phyloP scores from a whole-genome alignment of 1,140 invertebrate species.

The Idris sp. region DNA sequence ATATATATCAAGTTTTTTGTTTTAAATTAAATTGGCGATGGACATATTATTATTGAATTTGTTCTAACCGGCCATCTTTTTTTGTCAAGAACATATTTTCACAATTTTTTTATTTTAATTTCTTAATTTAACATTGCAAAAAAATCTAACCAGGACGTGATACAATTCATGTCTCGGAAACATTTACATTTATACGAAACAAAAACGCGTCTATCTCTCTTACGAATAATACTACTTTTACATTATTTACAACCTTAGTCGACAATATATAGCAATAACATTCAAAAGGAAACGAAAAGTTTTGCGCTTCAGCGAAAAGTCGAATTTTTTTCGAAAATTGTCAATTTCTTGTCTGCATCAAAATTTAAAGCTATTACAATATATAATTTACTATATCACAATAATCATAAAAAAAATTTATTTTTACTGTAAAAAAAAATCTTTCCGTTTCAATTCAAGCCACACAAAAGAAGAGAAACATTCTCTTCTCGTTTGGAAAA shows the following conservation, averaged over 20 bases:
- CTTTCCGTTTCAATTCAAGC: conserved; percentile 11
- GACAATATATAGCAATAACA: conserved; percentile 42
- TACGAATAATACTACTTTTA: conserved; percentile 46
- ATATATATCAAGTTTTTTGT: no score
- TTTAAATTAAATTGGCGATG: no score
- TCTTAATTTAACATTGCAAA: no score
- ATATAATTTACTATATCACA: conserved; percentile 43
- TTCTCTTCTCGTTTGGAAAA: conserved; percentile 6
- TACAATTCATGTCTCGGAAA: conserved; percentile 38
- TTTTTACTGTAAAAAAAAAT: no score
- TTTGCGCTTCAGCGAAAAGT: no score
- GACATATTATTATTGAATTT: no score
- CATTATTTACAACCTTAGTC: conserved; percentile 50
- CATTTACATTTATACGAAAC: conserved; percentile 20
- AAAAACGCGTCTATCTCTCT: conserved; percentile 35
- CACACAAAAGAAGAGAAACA: no score
- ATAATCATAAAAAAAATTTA: conserved; percentile 33
- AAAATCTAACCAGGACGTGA: conserved; percentile 17
- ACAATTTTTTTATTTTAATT: no score
- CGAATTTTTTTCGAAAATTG: no score
- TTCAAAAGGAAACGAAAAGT: conserved; percentile 19
- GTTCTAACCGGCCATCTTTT: no score
- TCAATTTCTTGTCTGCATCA: no score
- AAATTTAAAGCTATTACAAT: conserved; percentile 26
- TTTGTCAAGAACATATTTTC: no score